phyloP scores from a whole-genome alignment of 2,113 vertebrate genomes.

The Serilophus lunatus region DNA sequence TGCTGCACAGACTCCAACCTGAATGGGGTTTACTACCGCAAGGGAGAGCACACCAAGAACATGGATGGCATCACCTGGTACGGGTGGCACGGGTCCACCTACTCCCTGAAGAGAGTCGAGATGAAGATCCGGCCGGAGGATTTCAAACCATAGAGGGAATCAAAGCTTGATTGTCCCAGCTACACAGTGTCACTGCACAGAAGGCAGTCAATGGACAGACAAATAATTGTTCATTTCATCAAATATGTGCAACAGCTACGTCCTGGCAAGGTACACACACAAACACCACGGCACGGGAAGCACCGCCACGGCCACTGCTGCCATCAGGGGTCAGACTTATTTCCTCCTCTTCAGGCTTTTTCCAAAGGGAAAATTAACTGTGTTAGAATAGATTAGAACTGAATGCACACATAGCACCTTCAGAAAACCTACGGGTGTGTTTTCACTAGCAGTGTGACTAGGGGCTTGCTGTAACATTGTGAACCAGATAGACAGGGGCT shows the following conservation, averaged over 20 bases:
- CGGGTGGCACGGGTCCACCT: slow-evolving; percentile 90
- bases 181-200: neutral
- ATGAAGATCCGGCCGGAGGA: slow-evolving; percentile 93
- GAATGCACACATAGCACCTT: neutral
- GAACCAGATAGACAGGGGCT: neutral
- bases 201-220: neutral
- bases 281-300: neutral
- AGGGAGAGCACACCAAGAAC: slow-evolving; percentile 83
- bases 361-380: neutral
- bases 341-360: neutral
- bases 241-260: neutral
- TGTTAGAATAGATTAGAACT: neutral
- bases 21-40: slow-evolving; percentile 90
- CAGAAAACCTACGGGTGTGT: neutral
- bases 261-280: neutral
- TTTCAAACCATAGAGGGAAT: slow-evolving; percentile 72
- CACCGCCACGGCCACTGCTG: neutral
- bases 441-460: neutral
- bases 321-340: neutral
- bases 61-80: slow-evolving; percentile 96
- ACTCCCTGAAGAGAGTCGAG: slow-evolving; percentile 91
- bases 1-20: slow-evolving; percentile 98
- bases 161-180: neutral
- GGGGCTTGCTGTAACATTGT: neutral
- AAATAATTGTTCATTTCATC: neutral